These are phyloP conservation scores for Pseudomyrmex gracilis DNA, from an alignment of 1,140 invertebrate genomes.

Conservation along the genomic window DNA sequence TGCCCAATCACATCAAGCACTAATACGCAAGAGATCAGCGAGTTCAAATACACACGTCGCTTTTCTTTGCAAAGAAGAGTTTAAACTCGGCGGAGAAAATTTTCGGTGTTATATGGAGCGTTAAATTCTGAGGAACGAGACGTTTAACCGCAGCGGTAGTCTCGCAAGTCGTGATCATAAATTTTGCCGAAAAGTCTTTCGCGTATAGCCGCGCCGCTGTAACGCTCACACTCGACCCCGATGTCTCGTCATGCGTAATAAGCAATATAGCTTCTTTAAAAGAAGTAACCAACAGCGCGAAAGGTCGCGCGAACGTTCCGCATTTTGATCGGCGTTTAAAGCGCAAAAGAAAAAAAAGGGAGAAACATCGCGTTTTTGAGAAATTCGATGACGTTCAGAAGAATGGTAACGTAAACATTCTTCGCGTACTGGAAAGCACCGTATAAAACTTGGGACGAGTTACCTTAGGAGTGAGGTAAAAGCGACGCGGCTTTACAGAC, in stretches of 20 bases:
- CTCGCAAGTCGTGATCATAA: constrained; percentile 17
- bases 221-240: constrained; percentile 4
- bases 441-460: constrained; percentile 43
- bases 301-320: background rate
- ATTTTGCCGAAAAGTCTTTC: constrained; percentile 19
- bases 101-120: constrained; percentile 14
- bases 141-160: constrained; percentile 15
- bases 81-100: constrained; percentile 6
- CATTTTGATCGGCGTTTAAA: constrained; percentile 20
- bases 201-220: background rate
- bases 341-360: constrained; percentile 57
- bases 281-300: constrained; percentile 6
- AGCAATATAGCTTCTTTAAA: background rate
- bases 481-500: constrained; percentile 35
- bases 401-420: constrained; percentile 51
- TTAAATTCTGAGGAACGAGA: constrained; percentile 41
- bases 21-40: background rate
- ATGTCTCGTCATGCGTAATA: constrained; percentile 48
- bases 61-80: background rate
- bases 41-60: background rate
- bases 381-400: constrained; percentile 56
- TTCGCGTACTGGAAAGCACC: constrained; percentile 16
- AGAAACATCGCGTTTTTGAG: constrained; percentile 27
- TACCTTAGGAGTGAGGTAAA: constrained; percentile 26
- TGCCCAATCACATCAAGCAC: background rate